phyloP scores from a whole-genome alignment of 2,797 vertebrate species.

The Hyperoplus lanceolatus region DNA sequence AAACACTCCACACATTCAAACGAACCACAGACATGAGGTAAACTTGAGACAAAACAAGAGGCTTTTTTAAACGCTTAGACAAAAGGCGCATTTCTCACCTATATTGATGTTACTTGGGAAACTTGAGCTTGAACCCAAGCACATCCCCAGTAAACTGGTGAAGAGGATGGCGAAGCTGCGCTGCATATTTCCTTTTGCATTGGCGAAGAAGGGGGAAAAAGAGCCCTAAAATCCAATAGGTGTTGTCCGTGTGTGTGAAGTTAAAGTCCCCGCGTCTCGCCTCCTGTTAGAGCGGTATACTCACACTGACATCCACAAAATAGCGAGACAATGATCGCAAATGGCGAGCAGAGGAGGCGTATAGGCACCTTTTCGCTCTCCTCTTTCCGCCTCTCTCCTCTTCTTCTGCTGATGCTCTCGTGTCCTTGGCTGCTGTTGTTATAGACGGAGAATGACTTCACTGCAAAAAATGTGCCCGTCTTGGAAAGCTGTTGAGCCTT shows the following conservation, averaged over 20 bases:
- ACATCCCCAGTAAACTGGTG: constrained; percentile 98
- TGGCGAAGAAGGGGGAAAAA: constrained; percentile 89
- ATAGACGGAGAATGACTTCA: constrained; percentile 71
- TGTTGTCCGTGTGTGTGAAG: constrained; percentile 79
- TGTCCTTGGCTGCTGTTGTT: constrained; percentile 78
- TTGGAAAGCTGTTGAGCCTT: constrained; percentile 46
- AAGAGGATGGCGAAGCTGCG: constrained; percentile 98
- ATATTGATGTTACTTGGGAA: constrained; percentile 99
- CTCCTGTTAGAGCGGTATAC: constrained; percentile 85
- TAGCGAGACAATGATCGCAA: constrained; percentile 65
- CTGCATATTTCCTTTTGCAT: constrained; percentile 99
- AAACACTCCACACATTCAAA: constrained; percentile 1
- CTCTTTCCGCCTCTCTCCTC: constrained; percentile 44
- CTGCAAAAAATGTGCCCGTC: constrained; percentile 64
- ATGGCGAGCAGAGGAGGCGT: constrained; percentile 81
- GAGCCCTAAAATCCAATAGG: constrained; percentile 92
- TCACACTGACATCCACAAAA: constrained; percentile 63
- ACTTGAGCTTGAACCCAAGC: constrained; percentile 97
- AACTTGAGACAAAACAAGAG: constrained; percentile 30
- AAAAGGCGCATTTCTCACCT: constrained; percentile 88
- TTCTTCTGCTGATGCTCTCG: constrained; percentile 64
- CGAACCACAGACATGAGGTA: background rate
- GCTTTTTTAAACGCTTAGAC: background rate
- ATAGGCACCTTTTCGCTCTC: constrained; percentile 66
- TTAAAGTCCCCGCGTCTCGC: constrained; percentile 76